Conservation (phyloP, 1,140 invertebrate genomes). For the Dryas iulia region DNA sequence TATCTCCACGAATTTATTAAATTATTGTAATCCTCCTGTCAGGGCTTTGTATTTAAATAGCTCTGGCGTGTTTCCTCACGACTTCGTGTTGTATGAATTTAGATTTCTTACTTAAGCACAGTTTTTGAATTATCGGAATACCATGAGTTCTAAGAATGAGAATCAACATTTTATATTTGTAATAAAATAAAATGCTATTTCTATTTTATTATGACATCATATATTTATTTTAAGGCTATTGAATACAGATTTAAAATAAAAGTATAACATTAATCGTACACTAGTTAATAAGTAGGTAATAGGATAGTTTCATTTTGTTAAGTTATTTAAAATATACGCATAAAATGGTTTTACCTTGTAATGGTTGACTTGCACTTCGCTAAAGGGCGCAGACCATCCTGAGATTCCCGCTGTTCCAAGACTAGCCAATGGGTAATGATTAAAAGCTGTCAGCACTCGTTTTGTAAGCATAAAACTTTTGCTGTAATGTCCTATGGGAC, state of each 20-base stretch:
- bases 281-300: no score
- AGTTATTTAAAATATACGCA: no score
- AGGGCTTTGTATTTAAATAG: slow-evolving; percentile 33
- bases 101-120: slow-evolving; percentile 12
- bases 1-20: slow-evolving; percentile 20
- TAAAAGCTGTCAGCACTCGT: slow-evolving; percentile 85
- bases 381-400: slow-evolving; percentile 76
- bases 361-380: slow-evolving; percentile 82
- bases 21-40: slow-evolving; percentile 24
- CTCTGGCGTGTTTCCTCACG: slow-evolving; percentile 23
- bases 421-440: slow-evolving; percentile 86
- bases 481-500: slow-evolving; percentile 83
- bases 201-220: no score
- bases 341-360: slow-evolving; percentile 73
- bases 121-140: not conserved
- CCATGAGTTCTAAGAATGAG: not conserved
- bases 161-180: not conserved
- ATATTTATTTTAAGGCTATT: no score
- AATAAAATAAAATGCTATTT: not conserved
- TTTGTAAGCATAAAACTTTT: slow-evolving; percentile 87
- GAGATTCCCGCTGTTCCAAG: slow-evolving; percentile 78
- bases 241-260: no score
- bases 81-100: slow-evolving; percentile 27
- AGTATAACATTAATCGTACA: no score
- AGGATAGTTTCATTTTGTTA: no score